Percentiles rank a stretch among this genome's conserved stretches.
Conservation (phyloP, 2,113 vertebrate species). For the Vidua macroura region DNA sequence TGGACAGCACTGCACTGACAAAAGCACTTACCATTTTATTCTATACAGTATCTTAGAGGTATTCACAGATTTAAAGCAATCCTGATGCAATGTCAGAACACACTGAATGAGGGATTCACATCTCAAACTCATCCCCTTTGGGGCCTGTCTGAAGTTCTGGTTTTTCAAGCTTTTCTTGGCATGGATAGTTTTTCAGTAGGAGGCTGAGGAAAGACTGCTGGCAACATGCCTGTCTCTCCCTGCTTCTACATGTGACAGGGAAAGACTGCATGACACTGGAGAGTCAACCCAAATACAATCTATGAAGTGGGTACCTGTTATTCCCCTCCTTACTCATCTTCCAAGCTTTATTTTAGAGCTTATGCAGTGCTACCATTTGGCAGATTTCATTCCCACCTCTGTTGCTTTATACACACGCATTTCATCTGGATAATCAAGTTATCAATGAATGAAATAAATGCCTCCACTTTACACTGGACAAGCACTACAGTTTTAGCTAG, state of each 20-base stretch:
- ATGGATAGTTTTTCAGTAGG: neutral
- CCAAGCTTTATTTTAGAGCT: neutral
- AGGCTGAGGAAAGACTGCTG: slow-evolving; percentile 15
- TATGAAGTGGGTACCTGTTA: neutral
- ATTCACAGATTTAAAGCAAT: neutral
- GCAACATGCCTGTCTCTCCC: neutral
- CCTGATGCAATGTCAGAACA: neutral
- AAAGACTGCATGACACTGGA: neutral
- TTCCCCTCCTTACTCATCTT: neutral
- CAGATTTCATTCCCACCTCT: neutral
- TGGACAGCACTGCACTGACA: neutral
- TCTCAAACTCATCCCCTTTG: neutral
- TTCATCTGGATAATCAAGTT: neutral
- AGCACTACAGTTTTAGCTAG: neutral
- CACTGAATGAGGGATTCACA: neutral
- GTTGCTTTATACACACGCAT: neutral
- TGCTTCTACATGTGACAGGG: neutral
- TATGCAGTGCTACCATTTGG: neutral
- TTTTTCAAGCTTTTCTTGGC: slow-evolving; percentile 27
- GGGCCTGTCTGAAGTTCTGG: neutral
- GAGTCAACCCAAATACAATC: neutral
- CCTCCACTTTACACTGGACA: neutral
- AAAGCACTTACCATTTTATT: neutral
- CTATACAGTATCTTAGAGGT: neutral
- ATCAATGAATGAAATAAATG: neutral